Evolutionary conservation across 2,113 vertebrate genomes (phyloP).

Genomic region (Eleginops maclovinus): DNA sequence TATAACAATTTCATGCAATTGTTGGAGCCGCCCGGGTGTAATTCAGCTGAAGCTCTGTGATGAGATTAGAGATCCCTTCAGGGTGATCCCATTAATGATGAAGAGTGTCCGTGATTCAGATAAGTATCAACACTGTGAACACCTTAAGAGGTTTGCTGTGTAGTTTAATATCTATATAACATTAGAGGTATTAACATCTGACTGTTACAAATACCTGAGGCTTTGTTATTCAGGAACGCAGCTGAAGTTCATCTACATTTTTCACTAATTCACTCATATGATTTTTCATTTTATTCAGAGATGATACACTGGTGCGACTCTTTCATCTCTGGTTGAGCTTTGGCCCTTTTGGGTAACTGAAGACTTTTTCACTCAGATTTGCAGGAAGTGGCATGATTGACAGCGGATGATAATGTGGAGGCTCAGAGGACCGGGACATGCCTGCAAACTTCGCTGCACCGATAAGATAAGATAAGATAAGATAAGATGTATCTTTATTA

Average conservation of each 20-base stretch:
- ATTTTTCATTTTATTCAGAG: background rate
- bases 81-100: too few species aligned
- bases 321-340: background rate
- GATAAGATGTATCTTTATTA: too few species aligned
- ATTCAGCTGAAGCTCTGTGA: background rate
- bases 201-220: background rate
- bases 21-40: background rate
- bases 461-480: too few species aligned
- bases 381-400: constrained; percentile 23
- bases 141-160: background rate
- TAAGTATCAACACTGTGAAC: background rate
- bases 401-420: constrained; percentile 26
- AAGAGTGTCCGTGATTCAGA: too few species aligned
- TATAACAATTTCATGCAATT: too few species aligned
- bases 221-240: background rate
- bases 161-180: background rate
- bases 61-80: background rate
- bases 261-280: background rate
- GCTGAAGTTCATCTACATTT: background rate
- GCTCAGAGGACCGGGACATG: constrained; percentile 44
- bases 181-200: background rate
- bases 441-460: constrained; percentile 50
- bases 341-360: background rate
- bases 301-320: background rate
- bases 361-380: constrained; percentile 8